A percentile compares a stretch with the other conserved stretches of the same genome.
Conservation (phyloP, 2,888 invertebrate species). For the Zygaena filipendulae region DNA sequence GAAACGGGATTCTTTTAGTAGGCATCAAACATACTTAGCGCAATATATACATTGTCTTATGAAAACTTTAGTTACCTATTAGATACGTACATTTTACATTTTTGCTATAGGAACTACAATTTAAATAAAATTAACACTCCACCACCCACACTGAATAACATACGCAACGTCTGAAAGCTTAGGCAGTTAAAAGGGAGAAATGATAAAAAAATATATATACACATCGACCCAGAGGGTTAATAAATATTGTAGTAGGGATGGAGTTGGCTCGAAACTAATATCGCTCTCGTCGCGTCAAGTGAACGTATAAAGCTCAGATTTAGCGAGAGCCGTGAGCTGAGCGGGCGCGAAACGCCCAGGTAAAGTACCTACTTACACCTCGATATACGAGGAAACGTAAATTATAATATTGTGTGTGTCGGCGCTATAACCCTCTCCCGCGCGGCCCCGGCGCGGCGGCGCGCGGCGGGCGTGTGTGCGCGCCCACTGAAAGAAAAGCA, state of each 20-base stretch:
- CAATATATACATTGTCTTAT: too few species aligned
- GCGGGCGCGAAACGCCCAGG: constrained; percentile 63
- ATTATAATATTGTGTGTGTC: constrained; percentile 68
- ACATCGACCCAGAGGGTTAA: constrained; percentile 54
- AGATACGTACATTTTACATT: too few species aligned
- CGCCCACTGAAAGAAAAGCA: constrained; percentile 69
- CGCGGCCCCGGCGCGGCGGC: constrained; percentile 25
- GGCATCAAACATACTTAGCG: too few species aligned
- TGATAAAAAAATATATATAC: too few species aligned
- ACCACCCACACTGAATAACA: too few species aligned
- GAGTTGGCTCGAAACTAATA: constrained; percentile 64
- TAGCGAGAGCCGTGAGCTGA: constrained; percentile 61
- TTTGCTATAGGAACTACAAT: too few species aligned
- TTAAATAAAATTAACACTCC: too few species aligned
- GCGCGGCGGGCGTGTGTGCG: constrained; percentile 48
- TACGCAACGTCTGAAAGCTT: too few species aligned
- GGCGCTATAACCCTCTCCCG: constrained; percentile 62
- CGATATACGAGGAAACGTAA: constrained; percentile 67
- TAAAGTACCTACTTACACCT: constrained; percentile 66
- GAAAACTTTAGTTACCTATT: too few species aligned
- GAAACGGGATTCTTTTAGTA: constrained; percentile 35
- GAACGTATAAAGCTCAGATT: constrained; percentile 69
- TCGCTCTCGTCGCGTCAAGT: constrained; percentile 66
- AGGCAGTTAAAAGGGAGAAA: too few species aligned
- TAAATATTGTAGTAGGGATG: constrained; percentile 63